These are phyloP conservation scores for Cyclophora punctaria DNA, from an alignment of 2,888 invertebrate species.

Conservation along the genomic window DNA sequence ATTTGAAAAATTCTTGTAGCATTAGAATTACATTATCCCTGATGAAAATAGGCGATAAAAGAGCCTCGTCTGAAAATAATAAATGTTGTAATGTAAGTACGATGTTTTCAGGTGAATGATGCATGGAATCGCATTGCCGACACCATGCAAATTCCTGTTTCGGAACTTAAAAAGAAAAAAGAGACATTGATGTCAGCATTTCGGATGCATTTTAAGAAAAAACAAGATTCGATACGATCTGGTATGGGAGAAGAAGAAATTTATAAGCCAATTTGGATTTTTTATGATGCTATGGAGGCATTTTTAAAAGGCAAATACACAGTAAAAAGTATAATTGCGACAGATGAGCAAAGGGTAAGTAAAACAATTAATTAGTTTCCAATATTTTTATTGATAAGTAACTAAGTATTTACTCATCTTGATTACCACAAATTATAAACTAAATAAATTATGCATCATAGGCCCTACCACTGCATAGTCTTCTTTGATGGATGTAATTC, in stretches of 20 bases:
- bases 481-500: constrained; percentile 8
- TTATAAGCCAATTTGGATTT: constrained; percentile 16
- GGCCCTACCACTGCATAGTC: constrained; percentile 5
- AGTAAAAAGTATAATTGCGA: constrained; percentile 1
- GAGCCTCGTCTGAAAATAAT: constrained; percentile 9
- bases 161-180: constrained; percentile 10
- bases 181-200: constrained; percentile 14
- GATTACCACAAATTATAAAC: constrained; percentile 10
- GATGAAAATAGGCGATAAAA: constrained; percentile 3
- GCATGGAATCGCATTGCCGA: constrained; percentile 15
- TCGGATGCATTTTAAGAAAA: constrained; percentile 14
- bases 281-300: constrained; percentile 15
- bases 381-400: constrained; percentile 3
- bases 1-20: not conserved
- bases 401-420: constrained; percentile 5
- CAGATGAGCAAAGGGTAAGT: constrained; percentile 9
- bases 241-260: constrained; percentile 13
- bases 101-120: constrained; percentile 14
- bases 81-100: constrained; percentile 6
- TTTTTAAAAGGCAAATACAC: constrained; percentile 13
- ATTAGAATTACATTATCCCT: constrained; percentile 6
- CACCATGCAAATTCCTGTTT: constrained; percentile 12
- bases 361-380: constrained; percentile 8
- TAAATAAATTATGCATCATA: constrained; percentile 10
- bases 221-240: constrained; percentile 13